Conservation (phyloP, 2,113 vertebrate species). For the Gnathonemus longibarbis region DNA sequence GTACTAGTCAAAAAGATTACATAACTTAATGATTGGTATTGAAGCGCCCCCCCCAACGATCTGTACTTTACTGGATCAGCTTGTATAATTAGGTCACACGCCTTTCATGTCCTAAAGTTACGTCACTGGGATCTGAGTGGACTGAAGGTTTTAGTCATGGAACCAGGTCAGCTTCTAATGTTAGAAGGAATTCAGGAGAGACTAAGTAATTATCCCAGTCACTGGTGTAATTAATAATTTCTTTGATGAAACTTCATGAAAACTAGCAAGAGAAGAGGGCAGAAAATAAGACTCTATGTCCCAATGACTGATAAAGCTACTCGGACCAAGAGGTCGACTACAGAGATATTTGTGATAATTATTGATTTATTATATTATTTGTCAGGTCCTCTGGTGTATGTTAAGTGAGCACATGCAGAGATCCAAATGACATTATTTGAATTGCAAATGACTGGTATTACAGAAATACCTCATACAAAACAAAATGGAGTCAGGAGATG, state of each 20-base stretch:
- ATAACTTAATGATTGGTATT: conserved; percentile 39
- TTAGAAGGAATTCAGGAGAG: conserved; percentile 39
- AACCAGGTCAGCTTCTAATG: conserved; percentile 52
- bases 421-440: neutral
- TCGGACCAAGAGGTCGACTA: neutral
- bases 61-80: too few species aligned
- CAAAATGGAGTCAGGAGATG: neutral
- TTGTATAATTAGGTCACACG: conserved; percentile 55
- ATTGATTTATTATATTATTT: neutral
- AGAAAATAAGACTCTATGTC: neutral
- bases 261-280: neutral
- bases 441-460: conserved; percentile 5
- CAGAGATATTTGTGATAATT: neutral
- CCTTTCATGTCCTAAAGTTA: conserved; percentile 37
- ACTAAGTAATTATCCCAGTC: conserved; percentile 39
- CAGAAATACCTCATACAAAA: neutral
- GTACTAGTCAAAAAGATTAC: too few species aligned
- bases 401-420: neutral
- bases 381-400: neutral
- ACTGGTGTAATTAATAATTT: conserved; percentile 45
- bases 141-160: conserved; percentile 49
- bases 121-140: conserved; percentile 31
- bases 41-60: conserved; percentile 29
- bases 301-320: neutral
- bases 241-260: conserved; percentile 14